Percentiles rank a stretch among this genome's conserved stretches.
phyloP scores from a whole-genome alignment of 2,888 invertebrate species.

The Elegia similella region DNA sequence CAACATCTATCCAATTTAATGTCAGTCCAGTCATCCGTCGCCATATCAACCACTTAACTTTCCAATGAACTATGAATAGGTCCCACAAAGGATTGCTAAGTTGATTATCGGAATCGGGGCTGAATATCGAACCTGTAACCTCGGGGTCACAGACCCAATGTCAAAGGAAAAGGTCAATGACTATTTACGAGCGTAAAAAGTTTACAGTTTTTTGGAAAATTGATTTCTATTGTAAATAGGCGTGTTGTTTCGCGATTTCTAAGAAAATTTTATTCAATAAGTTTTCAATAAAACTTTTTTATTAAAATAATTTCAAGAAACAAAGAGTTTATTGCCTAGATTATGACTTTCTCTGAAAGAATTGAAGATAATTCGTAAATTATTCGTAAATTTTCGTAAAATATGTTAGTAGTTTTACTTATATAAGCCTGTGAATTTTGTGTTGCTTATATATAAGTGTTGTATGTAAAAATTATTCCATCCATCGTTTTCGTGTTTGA shows the following conservation, averaged over 20 bases:
- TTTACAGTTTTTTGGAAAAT: not conserved
- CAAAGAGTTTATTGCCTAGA: too few species aligned
- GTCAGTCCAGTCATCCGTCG: not conserved
- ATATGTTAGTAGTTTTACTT: too few species aligned
- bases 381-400: too few species aligned
- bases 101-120: slow-evolving; percentile 10
- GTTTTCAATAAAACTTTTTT: not conserved
- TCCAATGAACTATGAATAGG: slow-evolving; percentile 4
- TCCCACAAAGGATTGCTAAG: slow-evolving; percentile 12
- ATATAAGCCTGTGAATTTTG: too few species aligned
- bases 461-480: too few species aligned
- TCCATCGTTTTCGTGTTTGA: too few species aligned
- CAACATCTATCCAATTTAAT: not conserved
- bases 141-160: slow-evolving; percentile 18
- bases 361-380: too few species aligned
- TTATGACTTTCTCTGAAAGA: too few species aligned
- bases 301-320: not conserved
- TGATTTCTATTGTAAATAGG: not conserved
- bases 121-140: slow-evolving; percentile 16
- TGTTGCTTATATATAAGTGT: too few species aligned
- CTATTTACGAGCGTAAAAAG: slow-evolving; percentile 10
- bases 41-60: not conserved
- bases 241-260: not conserved
- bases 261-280: not conserved
- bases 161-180: slow-evolving; percentile 15